Percentiles rank a stretch among this genome's conserved stretches.
Evolutionary conservation across 1,140 invertebrate genomes (phyloP).

Genomic region (Drosophila sp.): DNA sequence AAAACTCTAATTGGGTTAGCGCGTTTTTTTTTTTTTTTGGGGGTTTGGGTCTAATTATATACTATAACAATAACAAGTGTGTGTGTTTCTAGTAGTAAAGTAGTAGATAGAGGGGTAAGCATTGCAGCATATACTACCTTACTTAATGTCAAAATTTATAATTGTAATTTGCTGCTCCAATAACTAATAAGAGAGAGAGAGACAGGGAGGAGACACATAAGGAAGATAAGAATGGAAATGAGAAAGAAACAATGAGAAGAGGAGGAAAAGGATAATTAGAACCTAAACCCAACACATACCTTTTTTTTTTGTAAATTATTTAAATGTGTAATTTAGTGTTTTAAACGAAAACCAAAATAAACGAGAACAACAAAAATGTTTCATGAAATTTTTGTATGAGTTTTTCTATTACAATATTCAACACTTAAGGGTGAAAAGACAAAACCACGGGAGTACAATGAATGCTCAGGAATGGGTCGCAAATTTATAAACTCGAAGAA

Average conservation of each 20-base stretch:
- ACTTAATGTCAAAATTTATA: slow-evolving; percentile 9
- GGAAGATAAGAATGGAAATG: no score
- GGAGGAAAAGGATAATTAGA: slow-evolving; percentile 12
- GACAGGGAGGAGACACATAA: no score
- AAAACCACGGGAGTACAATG: no score
- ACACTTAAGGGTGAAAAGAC: no score
- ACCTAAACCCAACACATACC: slow-evolving; percentile 32
- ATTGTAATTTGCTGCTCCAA: slow-evolving; percentile 34
- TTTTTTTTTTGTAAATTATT: slow-evolving; percentile 71
- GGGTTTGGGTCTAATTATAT: slow-evolving; percentile 5
- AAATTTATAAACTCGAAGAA: no score
- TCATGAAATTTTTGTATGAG: slow-evolving; percentile 33
- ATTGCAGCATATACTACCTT: slow-evolving; percentile 46
- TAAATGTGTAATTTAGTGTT: slow-evolving; percentile 60
- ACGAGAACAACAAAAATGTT: slow-evolving; percentile 52
- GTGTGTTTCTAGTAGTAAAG: slow-evolving; percentile 33
- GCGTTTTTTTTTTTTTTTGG: neutral
- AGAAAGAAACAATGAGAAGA: no score
- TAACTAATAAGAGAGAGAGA: slow-evolving; percentile 1
- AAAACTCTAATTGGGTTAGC: neutral
- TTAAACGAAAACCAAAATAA: slow-evolving; percentile 61
- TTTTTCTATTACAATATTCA: neutral
- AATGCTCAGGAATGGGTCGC: no score
- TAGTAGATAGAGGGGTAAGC: slow-evolving; percentile 12
- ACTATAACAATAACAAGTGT: neutral